A percentile compares a stretch with the other conserved stretches of the same genome.
phyloP scores from a whole-genome alignment of 2,797 vertebrate species.

The Petrocephalus schoutedeni region DNA sequence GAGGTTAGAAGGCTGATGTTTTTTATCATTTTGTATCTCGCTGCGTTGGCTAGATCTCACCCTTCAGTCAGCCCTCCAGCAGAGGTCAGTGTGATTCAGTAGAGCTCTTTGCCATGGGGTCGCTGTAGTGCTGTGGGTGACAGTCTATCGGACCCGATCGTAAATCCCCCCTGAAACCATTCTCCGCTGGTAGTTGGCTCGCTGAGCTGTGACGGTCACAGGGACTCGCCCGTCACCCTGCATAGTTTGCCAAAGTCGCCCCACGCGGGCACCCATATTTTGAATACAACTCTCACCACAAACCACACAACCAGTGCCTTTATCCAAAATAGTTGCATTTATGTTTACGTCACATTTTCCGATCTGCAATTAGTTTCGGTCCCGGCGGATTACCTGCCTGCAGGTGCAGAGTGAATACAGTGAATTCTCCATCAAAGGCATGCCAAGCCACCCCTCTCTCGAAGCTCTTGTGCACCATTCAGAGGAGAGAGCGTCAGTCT shows the following conservation, averaged over 20 bases:
- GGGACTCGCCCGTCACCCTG: background rate
- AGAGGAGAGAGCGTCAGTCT: background rate
- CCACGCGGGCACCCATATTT: background rate
- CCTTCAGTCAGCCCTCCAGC: background rate
- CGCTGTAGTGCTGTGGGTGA: background rate
- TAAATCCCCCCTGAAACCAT: background rate
- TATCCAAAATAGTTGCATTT: background rate
- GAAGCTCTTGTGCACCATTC: background rate
- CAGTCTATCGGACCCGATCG: background rate
- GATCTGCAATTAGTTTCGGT: background rate
- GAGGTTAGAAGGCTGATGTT: background rate
- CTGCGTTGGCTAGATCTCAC: background rate
- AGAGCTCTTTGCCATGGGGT: background rate
- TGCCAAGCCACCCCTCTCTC: background rate
- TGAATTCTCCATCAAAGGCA: background rate
- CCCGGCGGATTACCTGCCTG: background rate
- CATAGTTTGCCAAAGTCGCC: slow-evolving; percentile 4
- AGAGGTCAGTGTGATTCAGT: background rate
- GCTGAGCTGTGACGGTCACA: background rate
- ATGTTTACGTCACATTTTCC: background rate
- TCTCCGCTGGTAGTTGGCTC: background rate
- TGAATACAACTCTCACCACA: background rate
- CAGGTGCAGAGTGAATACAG: background rate
- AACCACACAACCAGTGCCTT: background rate
- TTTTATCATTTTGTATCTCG: background rate